Percentiles rank a stretch among this genome's conserved stretches.
phyloP scores from a whole-genome alignment of 2,113 vertebrate genomes.

The Tragelaphus strepsiceros region DNA sequence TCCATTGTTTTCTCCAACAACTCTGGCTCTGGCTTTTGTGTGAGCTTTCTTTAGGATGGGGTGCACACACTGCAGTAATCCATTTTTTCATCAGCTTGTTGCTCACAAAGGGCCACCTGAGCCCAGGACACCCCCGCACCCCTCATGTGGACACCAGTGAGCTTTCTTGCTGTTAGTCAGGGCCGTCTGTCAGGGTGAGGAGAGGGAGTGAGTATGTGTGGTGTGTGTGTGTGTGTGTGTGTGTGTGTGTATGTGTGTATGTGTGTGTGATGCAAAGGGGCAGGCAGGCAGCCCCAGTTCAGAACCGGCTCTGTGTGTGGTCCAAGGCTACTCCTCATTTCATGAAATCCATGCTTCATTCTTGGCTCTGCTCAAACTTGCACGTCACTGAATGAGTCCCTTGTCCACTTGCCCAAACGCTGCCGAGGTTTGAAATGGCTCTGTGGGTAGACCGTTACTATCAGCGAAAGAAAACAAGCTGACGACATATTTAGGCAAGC shows the following conservation, averaged over 20 bases:
- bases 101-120: slow-evolving; percentile 74
- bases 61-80: slow-evolving; percentile 65
- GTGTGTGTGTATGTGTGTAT: not conserved
- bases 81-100: slow-evolving; percentile 67
- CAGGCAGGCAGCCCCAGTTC: not conserved
- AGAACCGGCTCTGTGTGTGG: slow-evolving; percentile 83
- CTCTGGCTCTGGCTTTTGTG: slow-evolving; percentile 20
- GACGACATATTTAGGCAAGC: slow-evolving; percentile 75
- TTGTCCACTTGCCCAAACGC: slow-evolving; percentile 84
- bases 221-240: not conserved
- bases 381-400: slow-evolving; percentile 81
- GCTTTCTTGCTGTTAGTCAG: slow-evolving; percentile 78
- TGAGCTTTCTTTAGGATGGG: slow-evolving; percentile 49
- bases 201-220: not conserved
- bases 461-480: slow-evolving; percentile 82
- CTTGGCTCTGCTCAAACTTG: slow-evolving; percentile 75
- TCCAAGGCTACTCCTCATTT: slow-evolving; percentile 79
- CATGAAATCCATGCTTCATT: slow-evolving; percentile 79
- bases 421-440: slow-evolving; percentile 76
- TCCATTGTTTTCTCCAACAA: slow-evolving; percentile 58
- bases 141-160: slow-evolving; percentile 67
- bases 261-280: not conserved
- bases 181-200: slow-evolving; percentile 41
- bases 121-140: slow-evolving; percentile 61
- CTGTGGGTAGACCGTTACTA: slow-evolving; percentile 80